These are phyloP conservation scores for Pampusana beccarii DNA, from an alignment of 2,113 vertebrate species.

Conservation along the genomic window DNA sequence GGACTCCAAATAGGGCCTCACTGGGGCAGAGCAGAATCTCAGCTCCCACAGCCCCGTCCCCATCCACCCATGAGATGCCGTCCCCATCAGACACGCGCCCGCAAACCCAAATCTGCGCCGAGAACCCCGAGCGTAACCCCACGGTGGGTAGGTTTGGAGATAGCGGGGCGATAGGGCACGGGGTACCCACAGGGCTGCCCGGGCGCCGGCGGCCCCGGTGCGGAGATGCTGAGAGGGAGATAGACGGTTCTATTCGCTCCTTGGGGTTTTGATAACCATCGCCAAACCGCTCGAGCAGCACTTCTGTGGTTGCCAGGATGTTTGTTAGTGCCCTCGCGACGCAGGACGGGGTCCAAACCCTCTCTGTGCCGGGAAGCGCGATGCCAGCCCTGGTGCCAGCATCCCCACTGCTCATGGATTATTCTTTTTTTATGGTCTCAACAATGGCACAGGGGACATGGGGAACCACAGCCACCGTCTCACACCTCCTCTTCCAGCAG, in stretches of 20 bases:
- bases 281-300: neutral
- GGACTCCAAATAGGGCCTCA: no score
- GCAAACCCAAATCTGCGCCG: neutral
- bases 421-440: neutral
- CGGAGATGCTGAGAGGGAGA: conserved; percentile 2
- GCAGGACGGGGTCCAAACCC: neutral
- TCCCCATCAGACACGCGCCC: neutral
- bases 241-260: neutral
- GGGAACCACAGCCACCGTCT: neutral
- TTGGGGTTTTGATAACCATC: conserved; percentile 66
- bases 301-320: conserved; percentile 27
- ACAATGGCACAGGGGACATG: accelerated
- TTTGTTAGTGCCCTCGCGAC: neutral
- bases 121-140: neutral
- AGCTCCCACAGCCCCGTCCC: accelerated
- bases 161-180: neutral
- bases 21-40: neutral
- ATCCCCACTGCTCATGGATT: neutral
- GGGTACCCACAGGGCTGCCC: conserved; percentile 15
- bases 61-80: accelerated
- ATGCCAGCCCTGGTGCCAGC: neutral
- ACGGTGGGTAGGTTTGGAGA: conserved; percentile 5
- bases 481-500: neutral
- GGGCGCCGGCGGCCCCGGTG: accelerated
- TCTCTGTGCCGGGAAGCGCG: accelerated